Conservation (phyloP, 1,140 invertebrate genomes). For the Neodiprion pinetum region DNA sequence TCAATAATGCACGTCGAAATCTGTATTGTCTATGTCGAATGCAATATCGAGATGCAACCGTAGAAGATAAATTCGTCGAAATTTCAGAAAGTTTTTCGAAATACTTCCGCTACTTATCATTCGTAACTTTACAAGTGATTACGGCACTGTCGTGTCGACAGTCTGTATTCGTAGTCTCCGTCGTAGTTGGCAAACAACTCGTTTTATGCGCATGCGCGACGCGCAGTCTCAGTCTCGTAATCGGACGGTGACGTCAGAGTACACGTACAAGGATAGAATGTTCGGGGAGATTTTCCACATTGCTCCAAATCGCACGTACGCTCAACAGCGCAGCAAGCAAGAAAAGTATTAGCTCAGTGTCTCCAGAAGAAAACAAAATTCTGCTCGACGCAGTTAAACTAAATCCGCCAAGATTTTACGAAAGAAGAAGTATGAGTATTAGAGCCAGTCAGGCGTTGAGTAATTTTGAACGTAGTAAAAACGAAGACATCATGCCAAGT, state of each 20-base stretch:
- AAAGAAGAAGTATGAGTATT: conserved; percentile 62
- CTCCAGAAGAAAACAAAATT: conserved; percentile 35
- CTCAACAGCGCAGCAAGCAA: background rate
- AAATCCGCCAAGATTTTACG: conserved; percentile 46
- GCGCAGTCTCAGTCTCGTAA: background rate
- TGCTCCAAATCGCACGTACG: background rate
- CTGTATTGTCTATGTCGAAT: too few species aligned
- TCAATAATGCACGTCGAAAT: too few species aligned
- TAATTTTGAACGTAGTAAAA: conserved; percentile 61
- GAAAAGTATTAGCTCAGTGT: conserved; percentile 4
- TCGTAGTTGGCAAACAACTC: background rate
- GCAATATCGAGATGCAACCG: too few species aligned
- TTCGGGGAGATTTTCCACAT: background rate
- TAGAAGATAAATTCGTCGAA: too few species aligned
- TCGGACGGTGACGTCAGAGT: conserved; percentile 1
- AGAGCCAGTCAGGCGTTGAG: conserved; percentile 57
- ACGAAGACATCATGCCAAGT: conserved; percentile 59
- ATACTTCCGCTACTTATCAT: too few species aligned
- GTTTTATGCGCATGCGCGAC: background rate
- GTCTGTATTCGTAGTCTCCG: background rate
- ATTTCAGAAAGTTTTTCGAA: too few species aligned
- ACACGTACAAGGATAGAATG: background rate
- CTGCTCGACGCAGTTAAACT: conserved; percentile 26
- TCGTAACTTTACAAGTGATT: too few species aligned
- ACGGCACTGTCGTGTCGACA: background rate